Conservation (phyloP, 2,888 invertebrate species). For the Melanchra persicariae region DNA sequence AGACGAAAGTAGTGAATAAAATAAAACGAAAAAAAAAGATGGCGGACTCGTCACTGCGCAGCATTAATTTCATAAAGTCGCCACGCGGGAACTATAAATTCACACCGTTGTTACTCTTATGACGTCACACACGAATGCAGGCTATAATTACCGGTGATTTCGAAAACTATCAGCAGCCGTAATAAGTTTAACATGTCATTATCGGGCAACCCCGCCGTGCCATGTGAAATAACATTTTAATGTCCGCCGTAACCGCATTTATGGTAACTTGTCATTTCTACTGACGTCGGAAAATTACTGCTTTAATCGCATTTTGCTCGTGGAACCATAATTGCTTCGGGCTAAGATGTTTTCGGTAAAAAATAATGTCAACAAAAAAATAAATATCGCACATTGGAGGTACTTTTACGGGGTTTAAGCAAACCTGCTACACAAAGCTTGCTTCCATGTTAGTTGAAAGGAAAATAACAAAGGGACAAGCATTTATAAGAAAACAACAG, state of each 20-base stretch:
- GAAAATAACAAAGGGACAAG: neutral
- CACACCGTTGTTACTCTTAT: slow-evolving; percentile 31
- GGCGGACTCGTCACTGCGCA: slow-evolving; percentile 30
- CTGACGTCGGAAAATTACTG: slow-evolving; percentile 73
- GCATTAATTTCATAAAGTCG: slow-evolving; percentile 57
- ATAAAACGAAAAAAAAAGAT: slow-evolving; percentile 35
- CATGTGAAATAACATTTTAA: slow-evolving; percentile 61
- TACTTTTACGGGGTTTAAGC: slow-evolving; percentile 11
- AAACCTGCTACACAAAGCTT: neutral
- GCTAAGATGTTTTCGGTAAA: slow-evolving; percentile 23
- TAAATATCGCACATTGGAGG: neutral
- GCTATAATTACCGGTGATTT: slow-evolving; percentile 70
- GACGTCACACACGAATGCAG: slow-evolving; percentile 57
- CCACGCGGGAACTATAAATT: slow-evolving; percentile 60
- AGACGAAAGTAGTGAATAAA: slow-evolving; percentile 45
- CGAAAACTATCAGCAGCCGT: slow-evolving; percentile 68
- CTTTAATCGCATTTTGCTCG: slow-evolving; percentile 70
- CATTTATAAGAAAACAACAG: neutral
- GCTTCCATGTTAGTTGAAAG: neutral
- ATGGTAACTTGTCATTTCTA: slow-evolving; percentile 67
- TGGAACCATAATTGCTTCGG: slow-evolving; percentile 18
- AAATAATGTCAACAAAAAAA: slow-evolving; percentile 13
- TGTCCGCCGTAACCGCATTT: slow-evolving; percentile 57
- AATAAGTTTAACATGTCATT: slow-evolving; percentile 75
- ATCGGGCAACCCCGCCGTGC: slow-evolving; percentile 62